Base-by-base conservation (phyloP, 2,113 vertebrate genomes). In the Lampris megalopsis region DNA sequence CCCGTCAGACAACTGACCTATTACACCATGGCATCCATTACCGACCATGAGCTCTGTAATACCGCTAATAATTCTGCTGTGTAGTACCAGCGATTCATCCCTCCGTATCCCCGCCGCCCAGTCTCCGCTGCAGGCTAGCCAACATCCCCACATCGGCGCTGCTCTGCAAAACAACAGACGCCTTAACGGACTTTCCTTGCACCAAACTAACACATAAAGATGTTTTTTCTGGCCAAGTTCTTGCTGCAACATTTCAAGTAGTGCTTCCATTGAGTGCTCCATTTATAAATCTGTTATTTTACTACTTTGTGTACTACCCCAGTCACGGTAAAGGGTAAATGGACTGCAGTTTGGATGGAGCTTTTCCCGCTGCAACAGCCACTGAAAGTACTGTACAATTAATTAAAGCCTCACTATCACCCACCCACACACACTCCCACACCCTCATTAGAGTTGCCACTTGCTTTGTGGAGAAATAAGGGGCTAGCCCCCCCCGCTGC, bases 1-100 rank as follows among this genome's bases (percentile, higher is more conserved):
- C 77, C 75, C 65, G 83, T 84, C 77, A 87, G 76, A 73, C 75
- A 86, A 84, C 81, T 65, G 75, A 81, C 68, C 80, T 68, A 84
- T 89, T 85, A 80, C 49, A 71, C 73, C 73, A 49, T 56, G 71
- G 60, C 63, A 63, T 71, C 81, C 70, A 84, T 91, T 74, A 87
- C 72, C 40, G 75, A 53, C 69, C 75, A 68, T 82, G 79, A 80
- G 79, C 43, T 75, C 79, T 61, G 56, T 87, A 82, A 91, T 71
- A 52, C 65, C 73, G 8, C 13, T 42, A 3, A 86, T 89, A 79
- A 86, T 87, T 83, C 82, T 72, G 67, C 79, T 59, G 42, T 48
- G 40, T 68, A 71, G 79, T 58, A 72, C 49, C 62, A 82, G 79
- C 79, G 81, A 72, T 83, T 87, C 76, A 79, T 79, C 81, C 73